Conservation (phyloP, 2,888 invertebrate genomes). For the Physocephala rufipes region DNA sequence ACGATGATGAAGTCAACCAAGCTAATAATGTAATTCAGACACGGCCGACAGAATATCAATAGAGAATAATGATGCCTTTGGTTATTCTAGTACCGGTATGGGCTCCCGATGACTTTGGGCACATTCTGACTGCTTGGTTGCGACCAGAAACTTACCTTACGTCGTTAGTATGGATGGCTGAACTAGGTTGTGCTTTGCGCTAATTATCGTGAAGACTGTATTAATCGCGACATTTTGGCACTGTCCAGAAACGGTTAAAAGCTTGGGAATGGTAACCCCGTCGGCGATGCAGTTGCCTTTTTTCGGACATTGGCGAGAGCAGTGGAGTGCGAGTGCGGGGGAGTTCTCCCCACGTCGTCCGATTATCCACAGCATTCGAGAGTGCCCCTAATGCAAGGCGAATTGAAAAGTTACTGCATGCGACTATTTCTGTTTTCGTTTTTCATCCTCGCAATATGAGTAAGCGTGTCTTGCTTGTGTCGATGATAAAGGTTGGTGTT, state of each 20-base stretch:
- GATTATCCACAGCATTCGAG: constrained; percentile 42
- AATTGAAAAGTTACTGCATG: too few relatives aligned
- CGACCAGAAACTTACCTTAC: constrained; percentile 77
- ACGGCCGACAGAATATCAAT: too few relatives aligned
- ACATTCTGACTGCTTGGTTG: neutral
- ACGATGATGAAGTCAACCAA: neutral
- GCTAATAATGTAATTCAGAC: too few relatives aligned
- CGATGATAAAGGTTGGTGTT: too few relatives aligned
- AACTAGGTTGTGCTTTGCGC: constrained; percentile 91
- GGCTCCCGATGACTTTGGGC: neutral
- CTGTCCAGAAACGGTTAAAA: constrained; percentile 59
- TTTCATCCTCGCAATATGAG: too few relatives aligned
- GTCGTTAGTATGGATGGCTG: constrained; percentile 95
- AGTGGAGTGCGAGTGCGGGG: constrained; percentile 39
- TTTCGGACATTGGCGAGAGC: constrained; percentile 58
- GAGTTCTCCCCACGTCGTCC: too few relatives aligned
- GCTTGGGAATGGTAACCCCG: constrained; percentile 65
- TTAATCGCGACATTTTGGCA: constrained; percentile 83
- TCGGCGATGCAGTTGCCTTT: constrained; percentile 57
- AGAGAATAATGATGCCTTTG: too few relatives aligned
- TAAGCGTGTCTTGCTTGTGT: too few relatives aligned
- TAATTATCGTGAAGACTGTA: constrained; percentile 89
- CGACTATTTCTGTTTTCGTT: too few relatives aligned
- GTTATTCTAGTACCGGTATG: too few relatives aligned
- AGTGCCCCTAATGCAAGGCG: too few relatives aligned